Base-by-base conservation (phyloP, 2,888 invertebrate genomes). In the Drosophila merina region DNA sequence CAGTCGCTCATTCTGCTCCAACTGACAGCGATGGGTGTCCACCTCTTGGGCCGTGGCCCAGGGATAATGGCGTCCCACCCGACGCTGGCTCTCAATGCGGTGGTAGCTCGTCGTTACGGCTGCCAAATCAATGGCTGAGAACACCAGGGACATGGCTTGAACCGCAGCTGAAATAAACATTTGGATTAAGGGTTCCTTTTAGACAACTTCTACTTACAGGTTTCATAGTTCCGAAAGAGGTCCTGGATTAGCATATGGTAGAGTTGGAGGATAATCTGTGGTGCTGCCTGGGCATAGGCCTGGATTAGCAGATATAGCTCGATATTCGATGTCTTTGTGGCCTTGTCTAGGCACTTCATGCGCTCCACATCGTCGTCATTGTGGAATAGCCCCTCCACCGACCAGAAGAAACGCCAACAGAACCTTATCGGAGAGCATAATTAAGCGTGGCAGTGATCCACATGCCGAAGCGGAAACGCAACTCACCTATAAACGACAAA, bases 221-320 rank as follows among this genome's bases (percentile, higher is more conserved):
- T 95, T 83, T 95, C 94, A 88, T 93, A 93, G 51, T 93, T 93
- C 4, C 93, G 91, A 55, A 93, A 92, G 30, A 93, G 89, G 33
- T 93, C 93, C 77, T 93, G 93, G 38, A 93, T 91, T 57, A 94
- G 92, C 89, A 96, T 92, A 80, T 96, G 92, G 88, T 94, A 94
- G 14, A 93, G 93, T 90, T 93, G 96, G 76, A 95, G 92, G 30
- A 95, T 90, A 42, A 95, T 93, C 90, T 96, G 95, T 0, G 96
- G 96, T 0, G 95, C 95, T 2, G 95, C 94, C 86, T 96, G 96
- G 8, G 95, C 92, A 91, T 95, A 96, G 1, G 96, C 95, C 90
- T 96, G 96, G 9, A 96, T 92, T 79, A 96, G 95, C 56, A 95
- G 93, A 87, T 96, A 96, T 33, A 96, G 92, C 88, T 96, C 96